Percentiles rank a stretch among this genome's conserved stretches.
Evolutionary conservation across 1,140 invertebrate genomes (phyloP).

Genomic region (Alviniconcha marisindica): DNA sequence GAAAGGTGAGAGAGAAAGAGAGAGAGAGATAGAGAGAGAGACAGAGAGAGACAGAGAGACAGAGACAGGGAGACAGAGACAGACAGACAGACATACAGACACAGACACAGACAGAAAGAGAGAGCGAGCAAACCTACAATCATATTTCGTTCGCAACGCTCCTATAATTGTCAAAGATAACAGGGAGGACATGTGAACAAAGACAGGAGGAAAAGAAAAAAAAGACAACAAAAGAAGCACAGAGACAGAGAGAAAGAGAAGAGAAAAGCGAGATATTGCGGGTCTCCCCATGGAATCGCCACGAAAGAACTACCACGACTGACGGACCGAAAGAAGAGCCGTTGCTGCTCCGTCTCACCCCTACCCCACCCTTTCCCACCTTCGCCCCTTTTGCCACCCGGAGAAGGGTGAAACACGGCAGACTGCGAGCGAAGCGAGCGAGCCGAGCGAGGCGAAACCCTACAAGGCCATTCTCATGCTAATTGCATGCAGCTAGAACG

Average conservation of each 20-base stretch:
- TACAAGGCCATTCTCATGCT: constrained; percentile 24
- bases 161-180: too few relatives aligned
- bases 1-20: neutral
- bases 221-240: neutral
- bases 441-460: too few relatives aligned
- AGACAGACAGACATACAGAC: neutral
- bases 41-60: neutral
- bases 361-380: neutral
- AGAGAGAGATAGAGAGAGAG: constrained; percentile 5
- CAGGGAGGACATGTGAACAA: neutral
- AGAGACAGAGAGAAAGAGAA: neutral
- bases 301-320: too few relatives aligned
- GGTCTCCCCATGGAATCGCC: too few relatives aligned
- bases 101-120: constrained; percentile 10
- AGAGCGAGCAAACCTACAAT: neutral
- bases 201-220: neutral
- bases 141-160: too few relatives aligned
- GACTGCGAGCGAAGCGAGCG: neutral
- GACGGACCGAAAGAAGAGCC: too few relatives aligned
- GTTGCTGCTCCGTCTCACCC: neutral
- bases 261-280: too few relatives aligned
- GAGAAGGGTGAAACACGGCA: neutral
- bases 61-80: neutral
- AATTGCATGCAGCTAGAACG: constrained; percentile 9
- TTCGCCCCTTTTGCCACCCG: neutral